Conservation (phyloP, 2,888 invertebrate genomes). For the Pachycephus smyrnensis region DNA sequence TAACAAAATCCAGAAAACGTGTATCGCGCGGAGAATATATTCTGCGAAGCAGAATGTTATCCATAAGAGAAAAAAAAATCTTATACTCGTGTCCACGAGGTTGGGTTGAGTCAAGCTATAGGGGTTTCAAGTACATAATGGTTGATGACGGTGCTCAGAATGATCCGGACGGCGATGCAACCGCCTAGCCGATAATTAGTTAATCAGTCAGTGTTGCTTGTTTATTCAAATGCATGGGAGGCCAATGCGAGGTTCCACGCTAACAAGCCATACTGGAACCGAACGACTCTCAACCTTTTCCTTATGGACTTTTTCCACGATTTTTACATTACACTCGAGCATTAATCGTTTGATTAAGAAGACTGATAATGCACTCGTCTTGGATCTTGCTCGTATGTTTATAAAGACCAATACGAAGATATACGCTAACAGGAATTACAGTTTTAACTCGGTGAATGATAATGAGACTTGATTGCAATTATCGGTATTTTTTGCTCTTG, state of each 20-base stretch:
- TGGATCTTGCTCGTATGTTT: neutral
- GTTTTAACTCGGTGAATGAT: neutral
- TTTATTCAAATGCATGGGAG: conserved; percentile 26
- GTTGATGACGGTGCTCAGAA: conserved; percentile 37
- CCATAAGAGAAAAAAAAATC: neutral
- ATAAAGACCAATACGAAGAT: neutral
- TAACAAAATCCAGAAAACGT: neutral
- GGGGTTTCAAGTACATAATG: conserved; percentile 32
- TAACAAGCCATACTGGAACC: conserved; percentile 34
- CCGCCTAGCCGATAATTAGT: conserved; percentile 49
- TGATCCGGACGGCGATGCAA: conserved; percentile 35
- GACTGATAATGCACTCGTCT: conserved; percentile 41
- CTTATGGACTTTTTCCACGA: conserved; percentile 22
- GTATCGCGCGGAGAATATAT: neutral
- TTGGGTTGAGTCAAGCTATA: neutral
- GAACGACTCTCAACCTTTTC: neutral
- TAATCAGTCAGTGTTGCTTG: conserved; percentile 45
- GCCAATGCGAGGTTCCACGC: conserved; percentile 21
- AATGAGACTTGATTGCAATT: neutral
- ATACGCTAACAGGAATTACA: neutral
- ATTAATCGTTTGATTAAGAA: conserved; percentile 55
- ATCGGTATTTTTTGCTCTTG: neutral
- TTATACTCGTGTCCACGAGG: neutral
- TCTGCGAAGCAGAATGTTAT: neutral
- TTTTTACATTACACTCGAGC: conserved; percentile 41